Evolutionary conservation across 2,113 vertebrate genomes (phyloP), one percentile per base, ranked within the genome.

Genomic region (Sander lucioperca): DNA sequence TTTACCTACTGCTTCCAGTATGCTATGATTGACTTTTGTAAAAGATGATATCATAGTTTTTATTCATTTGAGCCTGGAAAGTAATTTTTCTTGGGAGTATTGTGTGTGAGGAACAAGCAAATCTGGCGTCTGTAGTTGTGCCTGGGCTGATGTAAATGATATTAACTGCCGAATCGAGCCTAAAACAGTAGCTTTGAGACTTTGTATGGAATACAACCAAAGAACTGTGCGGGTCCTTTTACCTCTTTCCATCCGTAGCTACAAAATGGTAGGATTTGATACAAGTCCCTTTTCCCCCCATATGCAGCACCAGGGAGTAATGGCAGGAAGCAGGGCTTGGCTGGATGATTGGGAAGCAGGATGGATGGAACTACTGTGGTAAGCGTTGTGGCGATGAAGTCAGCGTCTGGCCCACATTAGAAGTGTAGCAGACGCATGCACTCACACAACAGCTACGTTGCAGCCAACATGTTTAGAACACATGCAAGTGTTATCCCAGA

Each of bases 281-380:
- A 73, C 75, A 64, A 70, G 50, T 82, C 64, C 21, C 16, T 33
- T 66, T 73, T 65, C 43, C 73, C 64, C 68, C 54, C 80, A 70
- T 88, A 83, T 80, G 74, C 72, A 65, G 64, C 71, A 58, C 48
- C 33, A 1, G 57, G 74, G 86, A 85, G 84, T 88, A 88, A 88
- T 90, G 84, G 74, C 85, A 92, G 93, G 93, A 94, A 93, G 91
- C 86, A 54, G 87, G 56, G 69, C 71, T 89, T 93, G 90, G 89
- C 90, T 82, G 79, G 79, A 21, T 43, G 83, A 74, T 72, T 27
- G 74, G 74, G 80, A 77, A 67, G 88, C 84, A 86, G 86, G 89
- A 92, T 87, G 84, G 90, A 94, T 92, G 92, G 84, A 91, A 93
- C 89, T 92, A 78, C 86, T 91, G 93, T 51, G 91, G 93, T 83